These are phyloP conservation scores for Hirundo rustica DNA, from an alignment of 2,797 vertebrate genomes.

Conservation along the genomic window DNA sequence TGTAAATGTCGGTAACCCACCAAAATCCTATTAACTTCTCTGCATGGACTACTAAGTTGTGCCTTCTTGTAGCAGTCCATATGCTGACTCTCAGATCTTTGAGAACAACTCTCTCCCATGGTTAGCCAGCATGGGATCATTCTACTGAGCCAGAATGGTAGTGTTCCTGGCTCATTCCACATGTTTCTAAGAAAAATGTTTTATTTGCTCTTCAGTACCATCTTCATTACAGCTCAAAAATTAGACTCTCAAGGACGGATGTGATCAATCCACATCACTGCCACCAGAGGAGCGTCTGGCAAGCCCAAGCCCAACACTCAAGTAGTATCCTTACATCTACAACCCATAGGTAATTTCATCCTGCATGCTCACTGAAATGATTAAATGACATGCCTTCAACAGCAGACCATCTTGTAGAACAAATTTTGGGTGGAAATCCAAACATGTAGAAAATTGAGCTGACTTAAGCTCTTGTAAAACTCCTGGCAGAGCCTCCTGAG, in stretches of 20 bases:
- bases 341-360: background rate
- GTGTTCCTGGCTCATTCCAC: background rate
- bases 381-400: background rate
- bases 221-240: background rate
- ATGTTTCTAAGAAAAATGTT: background rate
- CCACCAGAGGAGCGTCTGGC: background rate
- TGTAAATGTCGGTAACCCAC: background rate
- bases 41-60: background rate
- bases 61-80: background rate
- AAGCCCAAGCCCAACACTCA: background rate
- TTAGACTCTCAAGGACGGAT: background rate
- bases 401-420: background rate
- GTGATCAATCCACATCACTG: background rate
- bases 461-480: background rate
- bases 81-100: background rate
- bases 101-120: accelerated
- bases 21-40: background rate
- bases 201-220: background rate
- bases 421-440: background rate
- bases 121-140: background rate
- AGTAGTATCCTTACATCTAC: background rate
- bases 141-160: background rate
- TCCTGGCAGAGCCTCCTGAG: background rate
- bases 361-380: background rate
- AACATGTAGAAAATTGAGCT: background rate